Evolutionary conservation across 2,888 invertebrate species (phyloP), one percentile per base, ranked within the genome.

Genomic region (Neoitamus cyanurus): DNA sequence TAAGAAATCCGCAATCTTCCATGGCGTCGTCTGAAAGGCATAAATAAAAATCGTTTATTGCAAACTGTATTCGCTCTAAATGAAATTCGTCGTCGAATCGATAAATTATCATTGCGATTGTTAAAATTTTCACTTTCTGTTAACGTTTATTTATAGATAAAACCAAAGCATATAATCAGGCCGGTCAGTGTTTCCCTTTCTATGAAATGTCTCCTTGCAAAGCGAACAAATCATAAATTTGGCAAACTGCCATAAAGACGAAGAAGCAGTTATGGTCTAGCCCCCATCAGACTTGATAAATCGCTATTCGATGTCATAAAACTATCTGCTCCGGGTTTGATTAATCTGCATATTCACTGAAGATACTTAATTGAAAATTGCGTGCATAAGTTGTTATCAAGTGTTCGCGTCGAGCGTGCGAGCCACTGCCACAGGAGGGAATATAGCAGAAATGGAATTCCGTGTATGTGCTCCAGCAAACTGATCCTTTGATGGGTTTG

Each of bases 1-100:
- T 92, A 88, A 94, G 91, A 85, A 89, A 88, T 31, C 87, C 87
- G 77, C 86, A 85, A 85, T 88, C 89, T 90, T 91, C 87, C 88
- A 87, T 86, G 36, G 87, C 86, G 72, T 87, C 88, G 85, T 88
- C 87, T 87, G 82, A 9, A 86, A 86, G 9, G 36, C 20, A 13
- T 37, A 84, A 48, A 83, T 48, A 83, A 72, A 37, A 68, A 31
- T 36, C 25, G 58, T 82, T n/a, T 37, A 75, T 58, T 9, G 5
- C 3, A 37, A 75, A 20, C 37, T 25, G 58, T 20, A 1, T 20
- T 15, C 6, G 20, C 20, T 48, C 48, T 48, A 7, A 15, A 48
- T 48, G 48, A 48, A 20, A 48, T 3, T 20, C 15, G 20, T 48
- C 48, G 1, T 48, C 48, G 20, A 48, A 48, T 7, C 48, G 9